Conservation (phyloP, 2,113 vertebrate species). For the Lagenorhynchus albirostris region DNA sequence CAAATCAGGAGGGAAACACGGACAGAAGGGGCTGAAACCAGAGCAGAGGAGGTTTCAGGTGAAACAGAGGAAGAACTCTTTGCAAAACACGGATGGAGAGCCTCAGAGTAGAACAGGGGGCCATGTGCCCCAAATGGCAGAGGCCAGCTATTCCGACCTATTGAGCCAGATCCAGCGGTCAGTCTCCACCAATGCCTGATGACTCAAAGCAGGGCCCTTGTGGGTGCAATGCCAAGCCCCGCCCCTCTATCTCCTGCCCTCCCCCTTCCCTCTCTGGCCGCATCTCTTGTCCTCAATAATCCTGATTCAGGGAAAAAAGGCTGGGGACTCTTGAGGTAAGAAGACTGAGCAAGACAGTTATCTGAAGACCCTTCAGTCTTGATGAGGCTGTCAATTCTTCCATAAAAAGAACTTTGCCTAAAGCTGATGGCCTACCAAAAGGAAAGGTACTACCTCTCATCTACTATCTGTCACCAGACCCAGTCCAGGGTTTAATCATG, state of each 20-base stretch:
- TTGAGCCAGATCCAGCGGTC: not conserved
- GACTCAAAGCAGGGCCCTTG: not conserved
- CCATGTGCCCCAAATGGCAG: rapidly evolving
- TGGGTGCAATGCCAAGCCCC: not conserved
- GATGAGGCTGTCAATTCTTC: not conserved
- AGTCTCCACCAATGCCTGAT: not conserved
- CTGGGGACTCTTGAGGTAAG: not conserved
- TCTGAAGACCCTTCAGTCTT: not conserved
- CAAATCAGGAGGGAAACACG: not conserved
- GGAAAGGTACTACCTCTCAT: not conserved
- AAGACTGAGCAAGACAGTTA: not conserved
- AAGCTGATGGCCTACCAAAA: not conserved
- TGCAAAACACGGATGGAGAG: not conserved
- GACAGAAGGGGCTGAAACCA: not conserved
- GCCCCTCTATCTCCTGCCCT: not conserved
- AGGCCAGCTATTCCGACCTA: not conserved
- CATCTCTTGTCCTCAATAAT: not conserved
- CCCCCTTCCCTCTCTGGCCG: not conserved
- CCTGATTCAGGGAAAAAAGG: not conserved
- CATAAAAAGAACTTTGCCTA: not conserved
- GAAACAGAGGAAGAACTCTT: not conserved
- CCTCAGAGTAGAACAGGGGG: not conserved
- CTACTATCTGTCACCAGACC: not conserved
- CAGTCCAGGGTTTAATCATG: too few species aligned
- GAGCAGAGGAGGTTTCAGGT: not conserved